Evolutionary conservation across 2,888 invertebrate species (phyloP), one percentile per base, ranked within the genome.

Genomic region (Hetaerina titia): DNA sequence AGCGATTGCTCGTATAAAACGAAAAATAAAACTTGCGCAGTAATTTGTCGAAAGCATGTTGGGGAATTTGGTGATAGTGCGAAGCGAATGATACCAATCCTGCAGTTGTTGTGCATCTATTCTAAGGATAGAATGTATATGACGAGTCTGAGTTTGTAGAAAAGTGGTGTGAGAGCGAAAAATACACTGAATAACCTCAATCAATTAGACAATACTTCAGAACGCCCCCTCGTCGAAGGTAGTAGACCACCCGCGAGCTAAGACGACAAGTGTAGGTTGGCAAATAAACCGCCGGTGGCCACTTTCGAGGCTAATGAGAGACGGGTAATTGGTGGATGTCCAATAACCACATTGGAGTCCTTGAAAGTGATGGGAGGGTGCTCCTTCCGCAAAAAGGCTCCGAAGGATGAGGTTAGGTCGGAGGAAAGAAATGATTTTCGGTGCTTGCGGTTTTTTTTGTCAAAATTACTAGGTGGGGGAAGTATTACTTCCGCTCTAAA

Each of bases 261-360:
- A 69, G n/a, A 69, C 19, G 69, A 69, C 22, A 74, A 81, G 13
- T 1, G 13, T 31, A 31, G 25, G 9, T 25, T 31, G 69, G 81
- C 81, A 13, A 31, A 25, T 81, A 11, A 81, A n/a, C 69, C 69
- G 69, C 81, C 31, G 9, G 25, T 31, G 81, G 81, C 81, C 25
- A 11, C 31, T 15, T 81, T 81, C 31, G 9, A 13, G 81, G 31
- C 81, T 81, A 31, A 81, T 81, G 81, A 81, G 81, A 81, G 81
- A 81, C 81, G 11, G 81, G 81, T 81, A 81, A 81, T 81, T 81
- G 81, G 81, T 81, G 31, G 15, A 81, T 81, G 31, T 31, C 81
- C 81, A 81, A 81, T 81, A 31, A 31, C 31, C 19, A 81, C 81
- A 81, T 25, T 25, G 13, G 25, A 31, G 81, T 25, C 81, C 81